Evolutionary conservation across 2,888 invertebrate genomes (phyloP).

Genomic region (Eledone cirrhosa): DNA sequence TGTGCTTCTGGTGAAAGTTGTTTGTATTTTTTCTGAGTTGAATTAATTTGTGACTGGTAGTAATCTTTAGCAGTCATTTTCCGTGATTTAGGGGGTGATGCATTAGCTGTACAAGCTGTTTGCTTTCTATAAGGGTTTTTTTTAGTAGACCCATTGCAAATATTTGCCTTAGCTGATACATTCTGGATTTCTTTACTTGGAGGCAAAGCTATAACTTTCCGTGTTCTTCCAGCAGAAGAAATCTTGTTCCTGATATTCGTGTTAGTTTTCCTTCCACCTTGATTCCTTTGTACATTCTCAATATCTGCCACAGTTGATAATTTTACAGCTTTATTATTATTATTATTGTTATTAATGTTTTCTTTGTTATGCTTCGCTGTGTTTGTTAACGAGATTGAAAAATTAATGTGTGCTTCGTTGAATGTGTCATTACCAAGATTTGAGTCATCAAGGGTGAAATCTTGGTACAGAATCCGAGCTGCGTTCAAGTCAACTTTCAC

Average conservation of each 20-base stretch:
- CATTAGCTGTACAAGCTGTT: no score
- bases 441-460: background rate
- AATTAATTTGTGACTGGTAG: no score
- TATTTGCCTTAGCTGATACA: background rate
- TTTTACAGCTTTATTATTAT: background rate
- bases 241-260: no score
- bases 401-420: background rate
- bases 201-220: background rate
- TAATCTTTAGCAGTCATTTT: no score
- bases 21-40: no score
- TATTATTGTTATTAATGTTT: background rate
- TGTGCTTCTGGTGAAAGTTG: background rate
- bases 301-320: background rate
- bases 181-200: slow-evolving; percentile 12
- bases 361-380: background rate
- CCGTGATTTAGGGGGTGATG: no score
- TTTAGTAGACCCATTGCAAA: no score
- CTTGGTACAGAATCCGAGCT: slow-evolving; percentile 8
- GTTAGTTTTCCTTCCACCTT: no score
- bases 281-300: no score
- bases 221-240: no score
- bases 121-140: no score
- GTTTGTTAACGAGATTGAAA: background rate
- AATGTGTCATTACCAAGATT: background rate
- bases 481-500: slow-evolving; percentile 5